These are phyloP conservation scores for Psilopogon haemacephalus DNA, from an alignment of 2,113 vertebrate species.

Conservation along the genomic window DNA sequence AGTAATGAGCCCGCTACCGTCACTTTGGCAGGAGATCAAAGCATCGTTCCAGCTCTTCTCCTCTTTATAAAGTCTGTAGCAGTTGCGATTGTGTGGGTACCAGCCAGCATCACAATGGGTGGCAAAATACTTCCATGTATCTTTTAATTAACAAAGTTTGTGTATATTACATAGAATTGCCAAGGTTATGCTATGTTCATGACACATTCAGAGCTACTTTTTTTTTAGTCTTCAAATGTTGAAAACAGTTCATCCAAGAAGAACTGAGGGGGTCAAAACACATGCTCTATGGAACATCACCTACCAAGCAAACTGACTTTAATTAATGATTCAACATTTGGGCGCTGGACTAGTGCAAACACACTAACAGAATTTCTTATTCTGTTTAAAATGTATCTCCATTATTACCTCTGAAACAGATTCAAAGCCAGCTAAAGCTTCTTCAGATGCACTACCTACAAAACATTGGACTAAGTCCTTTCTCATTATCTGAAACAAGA, in stretches of 20 bases:
- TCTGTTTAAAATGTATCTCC: background rate
- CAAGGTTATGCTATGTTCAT: background rate
- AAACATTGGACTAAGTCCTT: background rate
- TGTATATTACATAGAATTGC: background rate
- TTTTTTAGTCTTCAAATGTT: background rate
- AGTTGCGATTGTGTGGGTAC: slow-evolving; percentile 85
- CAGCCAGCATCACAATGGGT: slow-evolving; percentile 84
- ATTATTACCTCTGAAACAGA: background rate
- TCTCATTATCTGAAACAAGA: background rate
- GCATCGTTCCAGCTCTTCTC: slow-evolving; percentile 83
- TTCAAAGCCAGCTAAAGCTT: background rate
- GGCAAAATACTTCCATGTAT: slow-evolving; percentile 85
- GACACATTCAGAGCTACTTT: background rate
- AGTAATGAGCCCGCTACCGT: slow-evolving; percentile 78
- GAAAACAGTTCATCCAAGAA: background rate
- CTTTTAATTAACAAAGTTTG: slow-evolving; percentile 64
- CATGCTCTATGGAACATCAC: background rate
- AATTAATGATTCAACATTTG: background rate
- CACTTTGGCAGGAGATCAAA: slow-evolving; percentile 74
- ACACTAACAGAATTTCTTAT: background rate
- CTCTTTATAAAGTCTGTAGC: slow-evolving; percentile 82
- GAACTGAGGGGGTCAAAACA: background rate
- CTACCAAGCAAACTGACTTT: background rate
- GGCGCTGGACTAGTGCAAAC: background rate
- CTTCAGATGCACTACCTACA: background rate